Evolutionary conservation across 2,797 vertebrate genomes (phyloP), one percentile per base, ranked within the genome.

Genomic region (Gallinago solitaria): DNA sequence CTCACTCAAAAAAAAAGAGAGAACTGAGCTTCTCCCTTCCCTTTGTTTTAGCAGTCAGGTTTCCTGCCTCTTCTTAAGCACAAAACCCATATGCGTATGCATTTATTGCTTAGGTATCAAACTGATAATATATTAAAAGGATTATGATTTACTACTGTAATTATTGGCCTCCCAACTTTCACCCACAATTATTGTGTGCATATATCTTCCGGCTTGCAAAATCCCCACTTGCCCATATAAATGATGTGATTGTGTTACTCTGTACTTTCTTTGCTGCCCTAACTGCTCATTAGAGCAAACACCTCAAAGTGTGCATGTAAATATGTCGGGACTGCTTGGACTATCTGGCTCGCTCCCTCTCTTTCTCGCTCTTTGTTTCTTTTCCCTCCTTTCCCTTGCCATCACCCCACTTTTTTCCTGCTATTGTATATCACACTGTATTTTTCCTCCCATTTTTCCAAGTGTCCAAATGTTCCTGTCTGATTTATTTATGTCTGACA

Each of bases 121-220:
- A 95, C 87, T 92, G 90, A 95, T 96, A 96, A 94, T 96, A 84
- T 89, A 89, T 91, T 92, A 93, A 96, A 95, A 93, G 80, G 86
- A 92, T 96, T 93, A 94, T 95, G 95, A 96, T 96, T 96, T 96
- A 96, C 91, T 95, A 78, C 68, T 77, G 75, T 75, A 95, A 96
- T 96, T 95, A 96, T 13, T 94, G 32, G 68, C 80, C 90, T 94
- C 70, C 86, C 64, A 92, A 80, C 91, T 96, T 96, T 96, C 96
- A 95, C 68, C 57, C 68, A 68, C 90, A 95, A 95, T 96, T 95
- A 95, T 81, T 94, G 57, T 43, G 41, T 65, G 50, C 64, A 37
- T 95, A 65, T 95, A 93, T 96, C 91, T 96, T 94, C 75, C 5
- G 30, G 86, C 86, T 51, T 92, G 74, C 89, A 96, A 93, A 95